phyloP scores from a whole-genome alignment of 2,797 vertebrate genomes.

The Sebastes matsubarae region DNA sequence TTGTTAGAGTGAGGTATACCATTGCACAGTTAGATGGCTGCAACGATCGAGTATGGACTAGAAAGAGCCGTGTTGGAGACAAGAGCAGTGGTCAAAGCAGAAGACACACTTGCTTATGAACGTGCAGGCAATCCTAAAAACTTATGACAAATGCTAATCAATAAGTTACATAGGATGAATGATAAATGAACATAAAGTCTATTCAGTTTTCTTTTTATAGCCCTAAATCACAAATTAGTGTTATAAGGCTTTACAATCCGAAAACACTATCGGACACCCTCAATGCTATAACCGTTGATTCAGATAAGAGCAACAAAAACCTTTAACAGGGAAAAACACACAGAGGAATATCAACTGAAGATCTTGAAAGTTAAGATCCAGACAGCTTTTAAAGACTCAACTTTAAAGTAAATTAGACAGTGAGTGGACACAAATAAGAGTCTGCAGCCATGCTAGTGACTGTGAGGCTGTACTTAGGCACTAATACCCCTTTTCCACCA shows the following conservation, averaged over 20 bases:
- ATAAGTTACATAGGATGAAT: neutral
- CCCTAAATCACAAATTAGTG: neutral
- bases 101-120: neutral
- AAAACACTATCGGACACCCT: neutral
- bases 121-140: neutral
- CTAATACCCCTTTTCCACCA: neutral
- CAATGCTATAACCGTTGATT: neutral
- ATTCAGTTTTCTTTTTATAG: neutral
- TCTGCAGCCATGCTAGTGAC: neutral
- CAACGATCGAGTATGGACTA: constrained; percentile 1
- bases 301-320: neutral
- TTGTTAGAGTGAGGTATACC: constrained; percentile 56
- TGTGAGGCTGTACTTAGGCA: neutral
- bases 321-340: neutral
- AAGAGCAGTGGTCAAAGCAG: neutral
- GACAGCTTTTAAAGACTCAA: neutral
- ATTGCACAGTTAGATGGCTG: neutral
- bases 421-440: neutral
- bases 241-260: neutral
- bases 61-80: neutral
- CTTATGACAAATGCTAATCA: too few relatives aligned
- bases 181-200: neutral
- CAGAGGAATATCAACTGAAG: neutral
- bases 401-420: neutral
- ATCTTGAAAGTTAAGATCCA: neutral